A percentile compares a stretch with the other conserved stretches of the same genome.
Conservation (phyloP, 2,888 invertebrate genomes). For the Euplexia lucipara region DNA sequence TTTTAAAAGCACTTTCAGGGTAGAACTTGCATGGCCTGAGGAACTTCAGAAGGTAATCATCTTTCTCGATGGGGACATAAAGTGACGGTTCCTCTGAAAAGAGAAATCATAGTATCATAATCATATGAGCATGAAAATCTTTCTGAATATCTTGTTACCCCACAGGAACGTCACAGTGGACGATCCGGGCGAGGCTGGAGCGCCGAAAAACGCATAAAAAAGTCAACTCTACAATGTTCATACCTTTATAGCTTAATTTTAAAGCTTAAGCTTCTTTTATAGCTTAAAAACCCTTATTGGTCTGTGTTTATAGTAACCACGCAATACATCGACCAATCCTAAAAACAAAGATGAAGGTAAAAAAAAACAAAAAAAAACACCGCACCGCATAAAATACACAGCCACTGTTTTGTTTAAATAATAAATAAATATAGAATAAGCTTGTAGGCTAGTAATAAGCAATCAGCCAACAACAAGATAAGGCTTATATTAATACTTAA, state of each 20-base stretch:
- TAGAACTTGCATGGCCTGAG: conserved; percentile 97
- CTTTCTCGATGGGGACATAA: conserved; percentile 92
- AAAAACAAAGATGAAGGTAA: too few species aligned
- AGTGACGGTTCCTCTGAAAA: conserved; percentile 92
- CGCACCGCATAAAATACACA: too few species aligned
- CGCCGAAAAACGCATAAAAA: conserved; percentile 12
- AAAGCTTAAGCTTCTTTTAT: too few species aligned
- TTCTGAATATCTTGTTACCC: too few species aligned
- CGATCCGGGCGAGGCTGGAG: too few species aligned
- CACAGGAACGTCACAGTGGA: too few species aligned
- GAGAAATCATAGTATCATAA: neutral
- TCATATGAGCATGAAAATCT: neutral
- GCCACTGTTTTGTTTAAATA: neutral
- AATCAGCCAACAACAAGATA: conserved; percentile 22
- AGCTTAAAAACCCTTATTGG: too few species aligned
- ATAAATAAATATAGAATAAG: neutral
- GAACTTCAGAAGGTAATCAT: conserved; percentile 94
- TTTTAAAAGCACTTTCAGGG: conserved; percentile 94
- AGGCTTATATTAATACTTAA: neutral
- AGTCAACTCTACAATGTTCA: neutral
- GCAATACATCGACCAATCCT: too few species aligned
- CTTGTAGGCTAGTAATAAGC: neutral
- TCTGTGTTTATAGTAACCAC: too few species aligned
- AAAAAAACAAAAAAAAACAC: too few species aligned
- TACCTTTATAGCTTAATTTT: too few species aligned